phyloP scores from a whole-genome alignment of 2,113 vertebrate genomes.

The Ictalurus furcatus region DNA sequence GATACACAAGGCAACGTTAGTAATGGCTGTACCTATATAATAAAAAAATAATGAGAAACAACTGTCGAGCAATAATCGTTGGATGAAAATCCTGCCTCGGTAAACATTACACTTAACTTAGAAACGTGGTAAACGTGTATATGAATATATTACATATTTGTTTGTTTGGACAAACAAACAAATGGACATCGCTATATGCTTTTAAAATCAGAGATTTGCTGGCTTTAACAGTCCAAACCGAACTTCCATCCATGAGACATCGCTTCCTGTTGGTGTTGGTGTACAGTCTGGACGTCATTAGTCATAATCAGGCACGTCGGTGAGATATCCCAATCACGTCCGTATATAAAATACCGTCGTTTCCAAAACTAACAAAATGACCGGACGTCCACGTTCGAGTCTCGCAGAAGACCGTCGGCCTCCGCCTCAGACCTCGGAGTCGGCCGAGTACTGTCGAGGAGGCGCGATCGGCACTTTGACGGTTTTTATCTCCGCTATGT shows the following conservation, averaged over 20 bases:
- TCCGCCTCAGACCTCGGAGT: background rate
- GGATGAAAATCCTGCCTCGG: constrained; percentile 74
- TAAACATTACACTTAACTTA: constrained; percentile 57
- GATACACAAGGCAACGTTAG: background rate
- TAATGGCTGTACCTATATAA: constrained; percentile 11
- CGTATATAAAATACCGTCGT: constrained; percentile 23
- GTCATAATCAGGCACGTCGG: constrained; percentile 46
- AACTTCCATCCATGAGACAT: background rate
- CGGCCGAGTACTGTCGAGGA: constrained; percentile 64
- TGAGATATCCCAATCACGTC: constrained; percentile 37
- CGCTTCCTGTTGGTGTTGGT: background rate
- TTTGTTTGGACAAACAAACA: background rate
- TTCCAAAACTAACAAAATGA: background rate
- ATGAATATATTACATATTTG: constrained; percentile 61
- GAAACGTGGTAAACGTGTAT: constrained; percentile 34
- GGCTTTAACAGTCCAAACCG: constrained; percentile 8
- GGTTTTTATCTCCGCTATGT: constrained; percentile 98
- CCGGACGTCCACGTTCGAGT: background rate
- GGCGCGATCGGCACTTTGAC: constrained; percentile 85
- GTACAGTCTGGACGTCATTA: constrained; percentile 19
- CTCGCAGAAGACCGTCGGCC: background rate
- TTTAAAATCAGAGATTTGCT: constrained; percentile 8
- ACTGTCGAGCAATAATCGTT: constrained; percentile 48
- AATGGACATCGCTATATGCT: background rate
- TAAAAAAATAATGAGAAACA: constrained; percentile 30